Evolutionary conservation across 2,797 vertebrate genomes (phyloP), one percentile per base, ranked within the genome.

Genomic region (Acanthornis magna): DNA sequence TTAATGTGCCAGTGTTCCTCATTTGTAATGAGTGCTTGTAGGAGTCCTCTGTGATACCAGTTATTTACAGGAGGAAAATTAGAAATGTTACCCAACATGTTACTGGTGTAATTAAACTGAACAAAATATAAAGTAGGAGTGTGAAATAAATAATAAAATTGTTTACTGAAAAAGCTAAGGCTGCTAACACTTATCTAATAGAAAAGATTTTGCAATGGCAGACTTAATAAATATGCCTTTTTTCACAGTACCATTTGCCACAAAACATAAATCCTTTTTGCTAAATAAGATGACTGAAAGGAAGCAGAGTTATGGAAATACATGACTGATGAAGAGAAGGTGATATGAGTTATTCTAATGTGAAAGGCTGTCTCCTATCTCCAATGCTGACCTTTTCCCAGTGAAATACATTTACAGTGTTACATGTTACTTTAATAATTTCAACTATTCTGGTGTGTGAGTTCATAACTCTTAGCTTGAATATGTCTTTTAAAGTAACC

Each of bases 91-190:
- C 67, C 47, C 40, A 86, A 51, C 48, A 29, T 60, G 74, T 90
- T 81, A 34, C 73, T 88, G 63, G 9, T 85, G 34, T 73, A 92
- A 93, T 94, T 93, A 93, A 94, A 92, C 43, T 14, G 75, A 91
- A 60, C 21, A 34, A 88, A 85, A 67, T 48, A 30, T 9, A 42
- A 86, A 62, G 40, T 53, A 48, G 34, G 20, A 78, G 21, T 30
- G 42, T n/a, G 51, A 30, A 60, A 77, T 91, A 91, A 73, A 92
- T 75, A 89, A 77, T 48, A 38, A 54, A 53, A 65, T 40, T 91
- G 54, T 74, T 77, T 88, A 32, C 54, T 82, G 60, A 58, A 81
- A 92, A 93, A 88, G 27, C 14, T 9, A 19, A 70, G 20, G 34
- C 36, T 70, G 34, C 74, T 73, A 79, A 34, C n/a, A 57, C n/a